A percentile compares a stretch with the other conserved stretches of the same genome.
These are phyloP conservation scores for Podotricha telesiphe DNA, from an alignment of 2,888 invertebrate genomes.

Conservation along the genomic window DNA sequence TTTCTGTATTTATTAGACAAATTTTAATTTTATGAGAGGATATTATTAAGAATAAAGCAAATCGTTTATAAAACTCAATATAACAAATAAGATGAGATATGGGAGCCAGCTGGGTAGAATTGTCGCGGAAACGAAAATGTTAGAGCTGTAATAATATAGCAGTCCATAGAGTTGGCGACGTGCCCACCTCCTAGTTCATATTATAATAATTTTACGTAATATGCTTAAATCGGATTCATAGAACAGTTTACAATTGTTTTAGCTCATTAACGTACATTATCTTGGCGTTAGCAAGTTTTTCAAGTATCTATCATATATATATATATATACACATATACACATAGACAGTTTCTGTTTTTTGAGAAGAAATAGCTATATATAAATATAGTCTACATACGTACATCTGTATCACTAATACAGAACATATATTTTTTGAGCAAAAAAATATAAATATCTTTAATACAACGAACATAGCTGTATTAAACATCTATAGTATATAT, in stretches of 20 bases:
- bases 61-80: slow-evolving; percentile 25
- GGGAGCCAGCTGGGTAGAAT: slow-evolving; percentile 30
- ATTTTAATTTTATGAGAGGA: not conserved
- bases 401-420: too few relatives aligned
- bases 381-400: too few relatives aligned
- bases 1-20: too few relatives aligned
- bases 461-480: too few relatives aligned
- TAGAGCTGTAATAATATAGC: slow-evolving; percentile 28
- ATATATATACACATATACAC: too few relatives aligned
- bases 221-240: slow-evolving; percentile 26
- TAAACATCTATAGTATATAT: too few relatives aligned
- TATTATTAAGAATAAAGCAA: not conserved
- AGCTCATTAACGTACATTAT: slow-evolving; percentile 17
- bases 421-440: too few relatives aligned
- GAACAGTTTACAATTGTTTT: slow-evolving; percentile 18
- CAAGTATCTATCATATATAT: too few relatives aligned
- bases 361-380: too few relatives aligned
- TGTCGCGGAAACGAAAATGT: slow-evolving; percentile 31
- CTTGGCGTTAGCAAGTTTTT: not conserved
- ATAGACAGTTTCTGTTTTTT: too few relatives aligned
- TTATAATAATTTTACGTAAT: slow-evolving; percentile 36
- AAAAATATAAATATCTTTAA: too few relatives aligned
- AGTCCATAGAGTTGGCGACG: slow-evolving; percentile 29
- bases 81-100: slow-evolving; percentile 26
- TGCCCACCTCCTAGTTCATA: slow-evolving; percentile 28